These are phyloP conservation scores for Melipona quadrifasciata DNA, from an alignment of 1,140 invertebrate genomes.

Conservation along the genomic window DNA sequence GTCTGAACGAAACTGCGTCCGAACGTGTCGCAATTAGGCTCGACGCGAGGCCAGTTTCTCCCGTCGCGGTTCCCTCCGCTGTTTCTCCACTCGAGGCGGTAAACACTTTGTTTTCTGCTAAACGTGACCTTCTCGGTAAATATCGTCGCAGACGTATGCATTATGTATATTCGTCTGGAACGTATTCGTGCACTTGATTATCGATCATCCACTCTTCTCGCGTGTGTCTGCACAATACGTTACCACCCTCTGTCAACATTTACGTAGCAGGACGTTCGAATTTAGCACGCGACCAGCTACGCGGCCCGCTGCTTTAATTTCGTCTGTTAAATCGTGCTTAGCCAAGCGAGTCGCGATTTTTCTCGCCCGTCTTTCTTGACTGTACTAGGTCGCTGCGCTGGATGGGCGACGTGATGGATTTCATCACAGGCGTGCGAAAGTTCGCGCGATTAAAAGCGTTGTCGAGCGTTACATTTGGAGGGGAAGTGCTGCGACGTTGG, in stretches of 20 bases:
- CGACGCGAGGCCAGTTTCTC: not conserved
- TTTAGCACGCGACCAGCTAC: slow-evolving; percentile 42
- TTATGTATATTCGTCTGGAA: slow-evolving; percentile 37
- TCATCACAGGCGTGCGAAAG: too few relatives aligned
- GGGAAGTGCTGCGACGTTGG: too few relatives aligned
- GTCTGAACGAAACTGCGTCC: not conserved
- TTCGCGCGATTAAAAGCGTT: too few relatives aligned
- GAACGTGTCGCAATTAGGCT: not conserved
- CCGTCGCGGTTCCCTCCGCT: too few relatives aligned
- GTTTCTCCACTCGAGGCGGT: slow-evolving; percentile 3
- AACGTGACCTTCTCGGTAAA: slow-evolving; percentile 43
- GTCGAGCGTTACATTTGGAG: too few relatives aligned
- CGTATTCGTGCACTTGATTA: slow-evolving; percentile 43
- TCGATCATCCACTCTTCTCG: slow-evolving; percentile 44
- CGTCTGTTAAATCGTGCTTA: slow-evolving; percentile 16
- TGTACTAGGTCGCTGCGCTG: too few relatives aligned
- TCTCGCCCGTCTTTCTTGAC: not conserved
- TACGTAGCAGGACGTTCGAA: slow-evolving; percentile 46
- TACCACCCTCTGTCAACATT: slow-evolving; percentile 49
- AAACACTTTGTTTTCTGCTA: slow-evolving; percentile 21
- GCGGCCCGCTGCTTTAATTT: slow-evolving; percentile 15
- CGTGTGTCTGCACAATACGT: slow-evolving; percentile 41
- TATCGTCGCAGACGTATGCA: slow-evolving; percentile 25
- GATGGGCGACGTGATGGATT: too few relatives aligned
- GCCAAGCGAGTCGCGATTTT: not conserved